Evolutionary conservation across 1,140 invertebrate genomes (phyloP).

Genomic region (Pseudomyrmex concolor): DNA sequence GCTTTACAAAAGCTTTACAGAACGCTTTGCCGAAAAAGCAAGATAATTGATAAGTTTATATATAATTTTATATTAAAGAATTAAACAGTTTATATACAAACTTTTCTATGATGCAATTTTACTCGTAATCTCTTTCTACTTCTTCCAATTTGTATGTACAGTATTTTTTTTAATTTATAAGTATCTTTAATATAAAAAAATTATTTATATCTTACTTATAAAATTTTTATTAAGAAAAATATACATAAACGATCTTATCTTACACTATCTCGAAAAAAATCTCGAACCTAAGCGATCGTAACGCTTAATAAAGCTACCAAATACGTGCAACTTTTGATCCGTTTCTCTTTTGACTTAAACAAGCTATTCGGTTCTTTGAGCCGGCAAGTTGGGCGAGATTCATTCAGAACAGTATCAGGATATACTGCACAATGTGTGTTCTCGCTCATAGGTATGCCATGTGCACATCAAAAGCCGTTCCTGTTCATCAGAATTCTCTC

Average conservation of each 20-base stretch:
- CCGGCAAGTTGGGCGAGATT: slow-evolving; percentile 34
- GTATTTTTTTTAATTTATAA: neutral
- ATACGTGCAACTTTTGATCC: slow-evolving; percentile 41
- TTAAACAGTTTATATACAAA: neutral
- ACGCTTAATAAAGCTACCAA: slow-evolving; percentile 13
- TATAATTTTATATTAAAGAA: neutral
- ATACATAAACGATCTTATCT: neutral
- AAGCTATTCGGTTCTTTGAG: slow-evolving; percentile 49
- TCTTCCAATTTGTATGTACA: no score
- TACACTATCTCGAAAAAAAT: neutral
- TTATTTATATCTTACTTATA: neutral
- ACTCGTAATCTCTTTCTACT: no score
- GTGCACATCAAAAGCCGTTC: slow-evolving; percentile 49
- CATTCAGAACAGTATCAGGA: slow-evolving; percentile 53
- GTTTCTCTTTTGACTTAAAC: slow-evolving; percentile 49
- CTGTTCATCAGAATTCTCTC: slow-evolving; percentile 59
- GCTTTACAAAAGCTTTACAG: neutral
- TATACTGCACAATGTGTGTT: slow-evolving; percentile 31
- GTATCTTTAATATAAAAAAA: neutral
- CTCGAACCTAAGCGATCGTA: slow-evolving; percentile 9
- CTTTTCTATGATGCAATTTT: neutral
- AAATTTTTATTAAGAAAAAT: neutral
- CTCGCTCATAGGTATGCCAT: slow-evolving; percentile 26
- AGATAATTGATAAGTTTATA: neutral
- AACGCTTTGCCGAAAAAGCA: neutral